Conservation (phyloP, 2,113 vertebrate species). For the Chlorodrepanis virens region DNA sequence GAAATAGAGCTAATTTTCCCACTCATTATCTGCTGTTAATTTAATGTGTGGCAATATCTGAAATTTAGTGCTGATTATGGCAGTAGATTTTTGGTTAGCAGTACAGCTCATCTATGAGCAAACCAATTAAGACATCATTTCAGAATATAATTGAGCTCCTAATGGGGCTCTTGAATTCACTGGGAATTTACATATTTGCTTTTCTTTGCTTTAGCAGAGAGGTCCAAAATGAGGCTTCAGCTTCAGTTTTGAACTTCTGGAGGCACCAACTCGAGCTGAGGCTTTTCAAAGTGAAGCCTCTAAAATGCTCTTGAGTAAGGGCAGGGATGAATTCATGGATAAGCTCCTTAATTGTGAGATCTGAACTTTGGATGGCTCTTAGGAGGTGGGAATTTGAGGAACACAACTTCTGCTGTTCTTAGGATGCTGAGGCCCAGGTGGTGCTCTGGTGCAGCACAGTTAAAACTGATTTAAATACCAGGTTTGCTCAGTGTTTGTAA, state of each 20-base stretch:
- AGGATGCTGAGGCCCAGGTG: not conserved
- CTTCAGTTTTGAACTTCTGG: conserved; percentile 5
- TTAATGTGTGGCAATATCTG: conserved; percentile 34
- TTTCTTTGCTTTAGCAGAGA: not conserved
- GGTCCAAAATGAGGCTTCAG: not conserved
- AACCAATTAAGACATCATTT: conserved; percentile 61
- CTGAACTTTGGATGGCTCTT: not conserved
- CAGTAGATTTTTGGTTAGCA: conserved; percentile 40
- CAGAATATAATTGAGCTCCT: conserved; percentile 53
- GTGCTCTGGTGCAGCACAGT: not conserved
- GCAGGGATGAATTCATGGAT: not conserved
- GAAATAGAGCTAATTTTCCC: conserved; percentile 37
- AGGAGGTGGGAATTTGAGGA: not conserved
- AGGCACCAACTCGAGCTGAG: not conserved
- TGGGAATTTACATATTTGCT: conserved; percentile 30
- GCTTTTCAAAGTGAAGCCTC: not conserved
- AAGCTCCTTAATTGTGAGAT: not conserved
- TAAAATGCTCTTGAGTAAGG: not conserved
- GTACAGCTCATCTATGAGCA: conserved; percentile 27
- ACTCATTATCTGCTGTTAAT: conserved; percentile 51
- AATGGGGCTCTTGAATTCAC: conserved; percentile 9
- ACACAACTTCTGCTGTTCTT: not conserved
- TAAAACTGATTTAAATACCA: not conserved
- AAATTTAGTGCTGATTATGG: conserved; percentile 32
- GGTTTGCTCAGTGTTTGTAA: not conserved